Evolutionary conservation across 2,113 vertebrate genomes (phyloP).

Genomic region (Nesospiza acunhae): DNA sequence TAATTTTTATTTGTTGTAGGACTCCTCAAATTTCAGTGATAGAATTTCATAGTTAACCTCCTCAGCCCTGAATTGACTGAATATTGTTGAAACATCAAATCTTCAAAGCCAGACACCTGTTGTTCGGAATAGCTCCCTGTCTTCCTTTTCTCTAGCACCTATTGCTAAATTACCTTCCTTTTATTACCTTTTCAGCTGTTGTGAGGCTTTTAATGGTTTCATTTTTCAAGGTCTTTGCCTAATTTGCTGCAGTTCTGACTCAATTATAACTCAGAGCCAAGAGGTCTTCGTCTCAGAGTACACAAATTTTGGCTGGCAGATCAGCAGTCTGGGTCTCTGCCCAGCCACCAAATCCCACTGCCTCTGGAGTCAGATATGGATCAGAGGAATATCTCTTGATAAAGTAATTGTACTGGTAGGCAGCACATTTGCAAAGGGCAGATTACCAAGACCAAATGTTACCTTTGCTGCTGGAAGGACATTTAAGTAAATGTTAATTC

Average conservation of each 20-base stretch:
- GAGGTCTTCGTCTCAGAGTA: neutral
- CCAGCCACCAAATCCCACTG: neutral
- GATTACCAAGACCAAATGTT: neutral
- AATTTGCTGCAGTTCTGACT: slow-evolving; percentile 25
- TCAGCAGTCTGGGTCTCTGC: neutral
- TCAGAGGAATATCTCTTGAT: neutral
- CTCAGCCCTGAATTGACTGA: neutral
- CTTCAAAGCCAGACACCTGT: slow-evolving; percentile 1
- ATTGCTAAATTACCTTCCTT: slow-evolving; percentile 34
- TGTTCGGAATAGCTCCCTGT: slow-evolving; percentile 3
- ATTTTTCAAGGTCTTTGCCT: slow-evolving; percentile 42
- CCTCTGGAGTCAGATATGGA: neutral
- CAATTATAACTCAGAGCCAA: neutral
- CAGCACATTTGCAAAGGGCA: neutral
- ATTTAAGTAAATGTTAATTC: neutral
- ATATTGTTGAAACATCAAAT: slow-evolving; percentile 1
- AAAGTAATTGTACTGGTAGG: neutral
- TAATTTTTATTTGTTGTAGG: neutral
- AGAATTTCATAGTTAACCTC: slow-evolving; percentile 7
- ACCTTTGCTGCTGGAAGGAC: neutral
- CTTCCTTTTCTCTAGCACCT: slow-evolving; percentile 8
- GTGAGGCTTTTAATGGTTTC: slow-evolving; percentile 7
- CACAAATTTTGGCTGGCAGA: neutral
- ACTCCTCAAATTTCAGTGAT: neutral
- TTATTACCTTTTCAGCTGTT: slow-evolving; percentile 33